Base-by-base conservation (phyloP, 92 coral and sea anemone genomes). In the Epizoanthus fatuus region DNA sequence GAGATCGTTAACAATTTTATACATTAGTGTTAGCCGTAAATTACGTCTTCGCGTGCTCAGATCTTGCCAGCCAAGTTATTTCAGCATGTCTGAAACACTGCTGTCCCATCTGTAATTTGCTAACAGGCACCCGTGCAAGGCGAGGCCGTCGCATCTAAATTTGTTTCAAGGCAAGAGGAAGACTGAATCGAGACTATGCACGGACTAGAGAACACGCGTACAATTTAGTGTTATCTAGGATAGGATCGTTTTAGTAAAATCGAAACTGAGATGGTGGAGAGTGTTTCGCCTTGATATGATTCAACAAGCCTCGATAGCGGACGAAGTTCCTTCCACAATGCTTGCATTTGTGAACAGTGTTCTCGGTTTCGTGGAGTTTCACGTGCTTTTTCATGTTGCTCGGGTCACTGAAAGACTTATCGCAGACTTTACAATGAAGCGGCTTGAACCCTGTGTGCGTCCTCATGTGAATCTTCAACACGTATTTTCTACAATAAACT, bases 391-490 rank as follows among this genome's bases (percentile, higher is more conserved):
- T 97, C 98, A 97, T 95, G 87, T 97, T 97, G 65, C 99, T 97
- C 3, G 99, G 99, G 69, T 97, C 99, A 69, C 99, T 95, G 84
- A 97, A 97, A 22, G 99, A 95, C 86, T 97, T 97, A 85, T 94
- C 95, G 69, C 99, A 97, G 57, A 97, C 98, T 29, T 95, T 97
- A 74, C 99, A 97, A 53, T 88, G 96, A 78, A 97, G 90, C 8
- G 99, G 99, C 81, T 97, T 97, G 92, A 95, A 94, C 15, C 99
- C 99, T 0, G 99, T 97, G 81, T 97, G 99, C 80, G 99, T 97
- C 69, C 99, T 87, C 99, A 95, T 97, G 90, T 97, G 99, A 42
- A 97, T 97, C 82, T 97, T 97, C 84, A 97, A 71, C 49, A 97
- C 99, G 74, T 97, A 97, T 55, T 95, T 95, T 49, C 99, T 66